Evolutionary conservation across 2,888 invertebrate species (phyloP), one percentile per base, ranked within the genome.

Genomic region (Trichogramma evanescens): DNA sequence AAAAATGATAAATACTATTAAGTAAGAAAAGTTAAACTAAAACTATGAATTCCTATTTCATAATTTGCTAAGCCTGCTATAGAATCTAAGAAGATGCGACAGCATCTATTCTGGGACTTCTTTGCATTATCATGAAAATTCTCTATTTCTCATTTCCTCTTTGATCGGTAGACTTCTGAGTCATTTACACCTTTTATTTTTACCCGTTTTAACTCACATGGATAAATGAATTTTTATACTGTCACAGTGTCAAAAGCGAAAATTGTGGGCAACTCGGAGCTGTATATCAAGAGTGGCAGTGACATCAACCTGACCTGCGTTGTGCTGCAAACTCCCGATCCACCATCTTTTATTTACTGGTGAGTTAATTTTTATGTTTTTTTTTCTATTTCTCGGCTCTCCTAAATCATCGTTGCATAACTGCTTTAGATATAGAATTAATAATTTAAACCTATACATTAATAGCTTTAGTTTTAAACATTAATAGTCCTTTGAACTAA

Each of bases 231-330:
- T 51, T 58, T 69, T 57, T 81, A 49, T 57, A 38, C 50, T 48
- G 45, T 66, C 81, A 54, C 84, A 93, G 93, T 93, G 76, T 92
- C 93, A 71, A 89, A 89, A 79, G 93, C 93, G 68, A 89, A 90
- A 82, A 93, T 93, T 75, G 82, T 89, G 75, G 89, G 91, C 50
- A 91, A 90, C 73, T 85, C 89, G 43, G 93, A 93, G 80, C 82
- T 92, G 76, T 91, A 89, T 81, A 90, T 93, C 78, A 88, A 91
- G 77, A 91, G 90, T 73, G 93, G 93, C 70, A 92, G 91, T 74
- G 92, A 93, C 83, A 92, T 93, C 81, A 93, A 93, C 83, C 84
- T 93, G 79, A 93, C 92, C 72, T 93, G 93, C 81, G 85, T 90
- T 74, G 91, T 91, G 65, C 85, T 89, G 71, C 86, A 92, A 81